These are phyloP conservation scores for Nematostella vectensis DNA, from an alignment of 92 coral and sea anemone genomes.

Conservation along the genomic window DNA sequence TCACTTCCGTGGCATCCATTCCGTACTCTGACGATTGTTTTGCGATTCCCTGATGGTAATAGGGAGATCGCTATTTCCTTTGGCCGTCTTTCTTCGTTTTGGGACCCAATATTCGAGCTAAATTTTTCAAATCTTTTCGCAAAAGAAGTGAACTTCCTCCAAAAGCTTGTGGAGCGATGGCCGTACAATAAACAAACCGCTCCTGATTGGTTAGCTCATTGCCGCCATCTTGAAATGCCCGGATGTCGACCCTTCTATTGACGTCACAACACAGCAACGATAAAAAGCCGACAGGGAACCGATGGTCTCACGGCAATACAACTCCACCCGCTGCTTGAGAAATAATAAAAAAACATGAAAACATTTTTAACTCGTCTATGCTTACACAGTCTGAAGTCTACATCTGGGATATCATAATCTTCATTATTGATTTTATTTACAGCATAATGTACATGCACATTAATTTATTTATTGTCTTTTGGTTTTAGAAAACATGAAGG, in stretches of 20 bases:
- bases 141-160: slow-evolving; percentile 84
- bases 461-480: too few species aligned
- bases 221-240: slow-evolving; percentile 99
- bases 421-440: too few species aligned
- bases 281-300: background rate
- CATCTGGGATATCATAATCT: too few species aligned
- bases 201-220: slow-evolving; percentile 97
- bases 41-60: slow-evolving; percentile 97
- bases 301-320: too few species aligned
- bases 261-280: slow-evolving; percentile 43
- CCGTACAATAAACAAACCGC: slow-evolving; percentile 94
- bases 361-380: too few species aligned
- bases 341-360: too few species aligned
- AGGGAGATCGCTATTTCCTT: slow-evolving; percentile 88
- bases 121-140: slow-evolving; percentile 54
- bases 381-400: too few species aligned
- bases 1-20: slow-evolving; percentile 93
- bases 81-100: slow-evolving; percentile 83
- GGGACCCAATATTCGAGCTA: slow-evolving; percentile 39
- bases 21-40: slow-evolving; percentile 43
- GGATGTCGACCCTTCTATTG: slow-evolving; percentile 72
- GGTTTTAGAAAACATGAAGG: too few species aligned
- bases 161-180: slow-evolving; percentile 86
- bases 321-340: too few species aligned
- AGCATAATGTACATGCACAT: too few species aligned